Evolutionary conservation across 2,797 vertebrate genomes (phyloP).

Genomic region (Peromyscus aztecus): DNA sequence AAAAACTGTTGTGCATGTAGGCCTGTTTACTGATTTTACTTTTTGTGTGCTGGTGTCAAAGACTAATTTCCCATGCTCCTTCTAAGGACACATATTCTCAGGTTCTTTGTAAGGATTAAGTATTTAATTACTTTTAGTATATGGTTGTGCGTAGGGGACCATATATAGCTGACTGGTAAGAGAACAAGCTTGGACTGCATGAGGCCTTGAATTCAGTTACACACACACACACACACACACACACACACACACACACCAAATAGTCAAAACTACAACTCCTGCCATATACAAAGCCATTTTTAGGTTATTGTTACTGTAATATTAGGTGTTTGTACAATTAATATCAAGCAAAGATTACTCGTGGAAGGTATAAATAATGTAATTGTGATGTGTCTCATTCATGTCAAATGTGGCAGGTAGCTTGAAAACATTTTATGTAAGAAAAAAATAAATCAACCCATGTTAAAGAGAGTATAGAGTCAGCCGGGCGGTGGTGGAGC

Average conservation of each 20-base stretch:
- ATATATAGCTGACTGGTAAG: not conserved
- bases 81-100: conserved; percentile 14
- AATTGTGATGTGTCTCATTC: conserved; percentile 49
- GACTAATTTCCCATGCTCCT: not conserved
- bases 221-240: no score
- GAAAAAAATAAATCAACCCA: conserved; percentile 11
- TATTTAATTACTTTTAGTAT: not conserved
- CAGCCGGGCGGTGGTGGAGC: no score
- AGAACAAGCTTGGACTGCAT: not conserved
- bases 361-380: not conserved
- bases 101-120: not conserved
- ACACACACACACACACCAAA: no score
- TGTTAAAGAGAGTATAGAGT: not conserved
- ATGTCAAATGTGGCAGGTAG: conserved; percentile 54
- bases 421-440: conserved; percentile 45
- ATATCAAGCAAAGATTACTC: conserved; percentile 56
- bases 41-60: conserved; percentile 28
- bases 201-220: not conserved
- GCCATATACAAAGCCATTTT: not conserved
- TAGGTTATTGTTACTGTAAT: not conserved
- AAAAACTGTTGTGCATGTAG: conserved; percentile 54
- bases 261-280: not conserved
- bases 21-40: conserved; percentile 73
- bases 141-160: not conserved
- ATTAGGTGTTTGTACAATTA: conserved; percentile 57